These are phyloP conservation scores for Rotaria macrura DNA, from an alignment of 2,888 invertebrate species.

Conservation along the genomic window DNA sequence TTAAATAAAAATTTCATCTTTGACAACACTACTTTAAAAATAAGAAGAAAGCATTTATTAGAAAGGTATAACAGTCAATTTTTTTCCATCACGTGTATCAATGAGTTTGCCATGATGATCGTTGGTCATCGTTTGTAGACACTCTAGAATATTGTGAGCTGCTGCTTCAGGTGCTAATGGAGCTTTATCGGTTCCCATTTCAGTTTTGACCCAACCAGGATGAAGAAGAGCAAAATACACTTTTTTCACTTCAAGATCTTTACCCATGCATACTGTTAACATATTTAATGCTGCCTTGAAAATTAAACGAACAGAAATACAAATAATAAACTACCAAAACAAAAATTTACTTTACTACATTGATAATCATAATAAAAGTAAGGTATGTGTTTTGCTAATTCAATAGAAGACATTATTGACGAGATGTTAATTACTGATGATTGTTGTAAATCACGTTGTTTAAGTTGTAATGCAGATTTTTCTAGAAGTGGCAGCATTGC, in stretches of 20 bases:
- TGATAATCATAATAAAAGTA: not conserved
- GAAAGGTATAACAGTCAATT: not conserved
- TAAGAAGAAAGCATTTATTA: not conserved
- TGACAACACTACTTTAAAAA: no score
- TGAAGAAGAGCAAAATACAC: not conserved
- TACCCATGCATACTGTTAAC: not conserved
- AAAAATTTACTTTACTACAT: not conserved
- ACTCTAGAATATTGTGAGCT: not conserved
- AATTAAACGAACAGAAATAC: not conserved
- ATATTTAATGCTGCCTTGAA: not conserved
- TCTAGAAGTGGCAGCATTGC: not conserved
- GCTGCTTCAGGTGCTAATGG: not conserved
- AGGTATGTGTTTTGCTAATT: not conserved
- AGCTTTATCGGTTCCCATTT: not conserved
- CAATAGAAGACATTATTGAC: not conserved
- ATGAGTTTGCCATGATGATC: not conserved
- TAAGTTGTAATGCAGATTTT: not conserved
- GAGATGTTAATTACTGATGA: not conserved
- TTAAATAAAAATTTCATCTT: no score
- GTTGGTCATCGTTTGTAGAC: not conserved
- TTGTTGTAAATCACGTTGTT: not conserved
- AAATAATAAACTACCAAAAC: not conserved
- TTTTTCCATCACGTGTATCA: not conserved
- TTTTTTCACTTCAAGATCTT: not conserved
- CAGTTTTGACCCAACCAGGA: not conserved